These are phyloP conservation scores for Heptascelio sp. DNA, from an alignment of 2,888 invertebrate genomes.

Conservation along the genomic window DNA sequence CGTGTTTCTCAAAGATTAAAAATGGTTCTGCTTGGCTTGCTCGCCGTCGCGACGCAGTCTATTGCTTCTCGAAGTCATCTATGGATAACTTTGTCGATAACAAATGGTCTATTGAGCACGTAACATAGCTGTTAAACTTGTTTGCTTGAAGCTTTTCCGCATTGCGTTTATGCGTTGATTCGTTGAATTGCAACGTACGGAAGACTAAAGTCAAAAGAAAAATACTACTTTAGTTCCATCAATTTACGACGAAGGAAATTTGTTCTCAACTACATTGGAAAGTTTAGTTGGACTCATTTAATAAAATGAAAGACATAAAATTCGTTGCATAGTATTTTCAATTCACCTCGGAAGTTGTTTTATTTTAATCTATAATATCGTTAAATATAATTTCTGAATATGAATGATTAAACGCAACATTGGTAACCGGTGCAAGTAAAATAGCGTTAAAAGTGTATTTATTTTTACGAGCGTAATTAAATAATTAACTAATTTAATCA, in stretches of 20 bases:
- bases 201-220: constrained; percentile 30
- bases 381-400: not conserved
- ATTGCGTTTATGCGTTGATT: constrained; percentile 57
- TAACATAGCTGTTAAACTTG: constrained; percentile 60
- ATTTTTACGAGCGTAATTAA: not conserved
- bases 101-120: constrained; percentile 63
- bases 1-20: constrained; percentile 55
- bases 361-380: not conserved
- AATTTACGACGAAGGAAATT: constrained; percentile 9
- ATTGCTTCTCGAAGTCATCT: constrained; percentile 54
- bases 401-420: not conserved
- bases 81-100: constrained; percentile 65
- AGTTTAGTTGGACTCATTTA: not conserved
- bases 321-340: not conserved
- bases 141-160: constrained; percentile 61
- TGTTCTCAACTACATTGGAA: not conserved
- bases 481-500: too few species aligned
- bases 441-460: not conserved
- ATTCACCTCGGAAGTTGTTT: not conserved
- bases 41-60: constrained; percentile 57
- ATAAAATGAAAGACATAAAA: not conserved
- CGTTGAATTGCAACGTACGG: constrained; percentile 36
- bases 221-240: constrained; percentile 24
- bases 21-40: constrained; percentile 57
- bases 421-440: not conserved